phyloP scores from a whole-genome alignment of 2,797 vertebrate genomes.

The Okamejei kenojei region DNA sequence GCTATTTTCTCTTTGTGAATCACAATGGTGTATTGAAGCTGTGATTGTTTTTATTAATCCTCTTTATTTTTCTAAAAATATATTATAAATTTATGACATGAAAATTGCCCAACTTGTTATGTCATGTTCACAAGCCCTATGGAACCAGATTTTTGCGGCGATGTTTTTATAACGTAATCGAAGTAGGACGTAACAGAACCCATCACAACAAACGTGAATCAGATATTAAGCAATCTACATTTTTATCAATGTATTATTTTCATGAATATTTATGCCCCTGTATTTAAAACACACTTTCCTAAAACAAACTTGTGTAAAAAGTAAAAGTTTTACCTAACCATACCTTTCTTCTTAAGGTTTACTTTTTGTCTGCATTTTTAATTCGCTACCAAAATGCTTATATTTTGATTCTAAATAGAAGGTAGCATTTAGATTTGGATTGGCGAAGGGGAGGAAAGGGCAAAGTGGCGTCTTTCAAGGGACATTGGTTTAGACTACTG shows the following conservation, averaged over 20 bases:
- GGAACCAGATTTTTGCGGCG: background rate
- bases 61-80: background rate
- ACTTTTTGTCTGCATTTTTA: background rate
- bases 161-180: background rate
- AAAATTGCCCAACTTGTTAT: background rate
- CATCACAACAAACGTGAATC: background rate
- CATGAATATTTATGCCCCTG: background rate
- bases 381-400: background rate
- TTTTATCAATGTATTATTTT: background rate
- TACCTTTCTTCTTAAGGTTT: background rate
- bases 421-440: background rate
- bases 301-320: background rate
- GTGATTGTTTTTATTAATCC: background rate
- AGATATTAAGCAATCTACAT: background rate
- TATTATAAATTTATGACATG: background rate
- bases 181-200: background rate
- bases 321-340: background rate
- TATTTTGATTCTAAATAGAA: background rate
- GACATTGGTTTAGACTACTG: too few species aligned
- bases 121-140: background rate
- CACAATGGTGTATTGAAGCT: slow-evolving; percentile 11
- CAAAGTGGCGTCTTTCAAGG: background rate
- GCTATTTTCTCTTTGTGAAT: background rate
- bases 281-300: background rate
- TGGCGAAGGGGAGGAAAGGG: background rate